Percentiles rank a stretch among this genome's conserved stretches.
Evolutionary conservation across 1,140 invertebrate species (phyloP).

Genomic region (Littorina saxatilis): DNA sequence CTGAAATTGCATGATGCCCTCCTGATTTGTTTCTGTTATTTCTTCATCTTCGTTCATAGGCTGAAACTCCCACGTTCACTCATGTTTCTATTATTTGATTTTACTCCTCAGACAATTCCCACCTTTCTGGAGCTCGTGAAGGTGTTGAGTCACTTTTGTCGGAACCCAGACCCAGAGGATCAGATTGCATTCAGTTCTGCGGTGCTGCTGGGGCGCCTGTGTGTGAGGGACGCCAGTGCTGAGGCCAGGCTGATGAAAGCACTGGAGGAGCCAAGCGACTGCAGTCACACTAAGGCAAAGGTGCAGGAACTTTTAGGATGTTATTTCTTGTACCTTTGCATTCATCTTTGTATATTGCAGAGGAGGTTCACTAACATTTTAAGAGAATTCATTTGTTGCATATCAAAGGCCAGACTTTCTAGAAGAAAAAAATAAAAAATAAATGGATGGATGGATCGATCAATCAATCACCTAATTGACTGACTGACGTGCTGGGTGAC

Average conservation of each 20-base stretch:
- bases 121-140: constrained; percentile 68
- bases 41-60: too few relatives aligned
- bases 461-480: too few relatives aligned
- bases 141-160: constrained; percentile 70
- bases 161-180: constrained; percentile 69
- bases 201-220: constrained; percentile 68
- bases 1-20: too few relatives aligned
- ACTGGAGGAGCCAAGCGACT: constrained; percentile 56
- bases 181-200: constrained; percentile 68
- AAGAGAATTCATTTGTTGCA: too few relatives aligned
- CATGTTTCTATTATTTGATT: not conserved
- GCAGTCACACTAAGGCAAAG: constrained; percentile 68
- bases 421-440: too few relatives aligned
- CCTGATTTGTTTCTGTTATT: too few relatives aligned
- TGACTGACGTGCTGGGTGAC: too few relatives aligned
- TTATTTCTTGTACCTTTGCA: not conserved
- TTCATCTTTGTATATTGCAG: too few relatives aligned
- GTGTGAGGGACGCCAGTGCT: constrained; percentile 69
- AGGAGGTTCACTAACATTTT: too few relatives aligned
- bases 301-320: constrained; percentile 45
- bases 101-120: constrained; percentile 51
- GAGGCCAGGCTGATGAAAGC: constrained; percentile 59
- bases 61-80: too few relatives aligned
- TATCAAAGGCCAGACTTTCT: too few relatives aligned
- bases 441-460: too few relatives aligned